These are phyloP conservation scores for Patella depressa DNA, from an alignment of 2,888 invertebrate genomes.

Conservation along the genomic window DNA sequence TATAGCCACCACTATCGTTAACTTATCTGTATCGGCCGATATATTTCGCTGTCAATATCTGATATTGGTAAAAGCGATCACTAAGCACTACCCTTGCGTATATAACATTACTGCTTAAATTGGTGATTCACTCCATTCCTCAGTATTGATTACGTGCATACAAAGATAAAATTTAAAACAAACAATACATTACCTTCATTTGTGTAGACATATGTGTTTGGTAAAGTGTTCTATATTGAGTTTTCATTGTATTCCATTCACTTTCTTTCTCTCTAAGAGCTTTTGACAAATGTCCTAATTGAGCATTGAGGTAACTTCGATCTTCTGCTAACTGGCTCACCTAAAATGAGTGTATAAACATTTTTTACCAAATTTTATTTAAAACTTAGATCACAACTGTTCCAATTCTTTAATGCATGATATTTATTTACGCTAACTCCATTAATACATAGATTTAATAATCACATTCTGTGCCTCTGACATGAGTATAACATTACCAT, in stretches of 20 bases:
- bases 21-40: no score
- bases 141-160: neutral
- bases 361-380: no score
- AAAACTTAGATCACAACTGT: no score
- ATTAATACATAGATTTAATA: no score
- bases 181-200: constrained; percentile 46
- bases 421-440: no score
- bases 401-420: no score
- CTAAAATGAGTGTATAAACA: constrained; percentile 32
- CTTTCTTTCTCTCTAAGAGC: constrained; percentile 59
- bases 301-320: constrained; percentile 59
- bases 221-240: constrained; percentile 54
- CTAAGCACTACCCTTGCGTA: no score
- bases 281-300: constrained; percentile 57
- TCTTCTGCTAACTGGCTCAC: constrained; percentile 65
- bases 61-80: no score
- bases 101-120: neutral
- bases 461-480: no score
- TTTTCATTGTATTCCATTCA: constrained; percentile 49
- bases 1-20: no score
- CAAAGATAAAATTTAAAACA: neutral
- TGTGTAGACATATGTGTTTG: constrained; percentile 53
- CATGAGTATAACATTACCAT: no score
- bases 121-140: neutral
- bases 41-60: no score